Conservation (phyloP, 2,113 vertebrate genomes). For the Mobula hypostoma region DNA sequence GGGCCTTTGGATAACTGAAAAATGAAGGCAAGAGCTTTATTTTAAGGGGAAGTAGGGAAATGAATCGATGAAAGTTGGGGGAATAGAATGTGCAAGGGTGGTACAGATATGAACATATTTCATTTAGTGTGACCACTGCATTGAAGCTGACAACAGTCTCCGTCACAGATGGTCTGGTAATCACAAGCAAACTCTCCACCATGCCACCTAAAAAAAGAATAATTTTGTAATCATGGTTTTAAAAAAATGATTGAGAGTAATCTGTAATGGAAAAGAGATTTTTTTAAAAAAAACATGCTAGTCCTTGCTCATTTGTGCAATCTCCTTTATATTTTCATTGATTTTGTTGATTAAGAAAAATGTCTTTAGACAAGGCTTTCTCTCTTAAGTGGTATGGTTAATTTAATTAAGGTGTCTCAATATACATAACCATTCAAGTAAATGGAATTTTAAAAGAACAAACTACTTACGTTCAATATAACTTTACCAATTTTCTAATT, state of each 20-base stretch:
- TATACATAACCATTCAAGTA: not conserved
- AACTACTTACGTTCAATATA: not conserved
- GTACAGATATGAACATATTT: no score
- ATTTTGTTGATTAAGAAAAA: not conserved
- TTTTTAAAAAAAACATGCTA: not conserved
- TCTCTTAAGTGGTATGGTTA: not conserved
- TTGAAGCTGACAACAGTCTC: no score
- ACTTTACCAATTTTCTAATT: not conserved
- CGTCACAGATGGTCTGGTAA: no score
- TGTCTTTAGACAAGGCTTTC: not conserved
- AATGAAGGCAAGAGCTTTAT: no score
- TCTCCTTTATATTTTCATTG: not conserved
- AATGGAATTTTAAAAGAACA: not conserved
- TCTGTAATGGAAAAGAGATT: not conserved
- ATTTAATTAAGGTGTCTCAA: not conserved
- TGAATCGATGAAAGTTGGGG: no score
- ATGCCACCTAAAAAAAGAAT: not conserved
- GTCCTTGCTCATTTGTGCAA: not conserved
- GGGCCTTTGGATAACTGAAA: no score
- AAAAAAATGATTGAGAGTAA: not conserved
- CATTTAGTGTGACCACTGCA: no score
- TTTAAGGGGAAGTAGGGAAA: no score
- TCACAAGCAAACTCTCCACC: no score
- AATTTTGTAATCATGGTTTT: not conserved
- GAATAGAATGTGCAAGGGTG: no score